Percentiles rank a stretch among this genome's conserved stretches.
Evolutionary conservation across 92 coral and sea anemone species (phyloP).

Genomic region (Zoanthus sansibaricus): DNA sequence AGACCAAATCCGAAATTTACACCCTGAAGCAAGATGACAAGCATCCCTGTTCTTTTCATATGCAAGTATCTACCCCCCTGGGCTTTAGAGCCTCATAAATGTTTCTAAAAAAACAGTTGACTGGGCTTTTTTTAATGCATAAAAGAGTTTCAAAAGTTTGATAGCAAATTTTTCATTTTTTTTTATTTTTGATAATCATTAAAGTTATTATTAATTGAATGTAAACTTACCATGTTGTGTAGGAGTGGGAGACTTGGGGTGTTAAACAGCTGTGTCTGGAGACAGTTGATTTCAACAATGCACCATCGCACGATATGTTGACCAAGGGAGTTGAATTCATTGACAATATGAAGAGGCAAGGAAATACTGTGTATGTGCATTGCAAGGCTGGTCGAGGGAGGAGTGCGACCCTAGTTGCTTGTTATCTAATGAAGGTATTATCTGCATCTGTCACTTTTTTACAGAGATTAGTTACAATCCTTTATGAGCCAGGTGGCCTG

Average conservation of each 20-base stretch:
- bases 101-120: no score
- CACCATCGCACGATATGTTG: constrained; percentile 85
- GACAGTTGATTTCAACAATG: constrained; percentile 93
- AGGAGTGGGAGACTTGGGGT: constrained; percentile 93
- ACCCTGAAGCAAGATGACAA: no score
- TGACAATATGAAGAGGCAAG: constrained; percentile 65
- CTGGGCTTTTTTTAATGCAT: no score
- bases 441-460: neutral
- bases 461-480: no score
- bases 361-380: constrained; percentile 88
- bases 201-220: neutral
- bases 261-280: constrained; percentile 80
- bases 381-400: constrained; percentile 98
- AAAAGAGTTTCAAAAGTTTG: no score
- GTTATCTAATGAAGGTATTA: constrained; percentile 91
- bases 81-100: no score
- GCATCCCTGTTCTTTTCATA: no score
- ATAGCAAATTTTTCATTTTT: no score
- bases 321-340: constrained; percentile 85
- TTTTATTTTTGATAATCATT: neutral
- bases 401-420: constrained; percentile 93
- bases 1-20: no score
- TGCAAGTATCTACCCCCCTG: no score
- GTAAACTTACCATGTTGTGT: neutral
- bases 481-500: no score